These are phyloP conservation scores for Mythimna impura DNA, from an alignment of 2,888 invertebrate species.

Conservation along the genomic window DNA sequence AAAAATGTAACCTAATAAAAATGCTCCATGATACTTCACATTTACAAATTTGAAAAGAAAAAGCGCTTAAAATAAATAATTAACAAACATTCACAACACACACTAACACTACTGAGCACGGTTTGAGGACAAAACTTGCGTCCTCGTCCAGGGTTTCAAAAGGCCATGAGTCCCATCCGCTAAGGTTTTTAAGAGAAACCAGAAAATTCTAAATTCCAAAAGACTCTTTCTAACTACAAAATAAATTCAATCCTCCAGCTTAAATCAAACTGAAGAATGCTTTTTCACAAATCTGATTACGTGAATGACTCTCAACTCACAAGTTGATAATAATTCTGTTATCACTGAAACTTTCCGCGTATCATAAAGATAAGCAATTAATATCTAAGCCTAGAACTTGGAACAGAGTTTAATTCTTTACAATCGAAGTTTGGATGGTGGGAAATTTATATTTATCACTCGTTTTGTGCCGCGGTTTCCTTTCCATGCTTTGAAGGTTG, in stretches of 20 bases:
- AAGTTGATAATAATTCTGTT: constrained; percentile 51
- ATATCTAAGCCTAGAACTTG: constrained; percentile 43
- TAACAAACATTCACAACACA: no score
- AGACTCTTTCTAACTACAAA: neutral
- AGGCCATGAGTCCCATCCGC: no score
- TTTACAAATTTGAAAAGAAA: no score
- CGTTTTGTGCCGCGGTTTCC: no score
- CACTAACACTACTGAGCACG: no score
- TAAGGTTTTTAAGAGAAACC: neutral
- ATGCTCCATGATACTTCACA: no score
- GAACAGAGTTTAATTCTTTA: constrained; percentile 40
- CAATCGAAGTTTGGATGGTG: constrained; percentile 37
- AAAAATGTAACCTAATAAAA: no score
- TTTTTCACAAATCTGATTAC: constrained; percentile 12
- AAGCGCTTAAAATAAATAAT: no score
- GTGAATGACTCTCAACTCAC: constrained; percentile 39
- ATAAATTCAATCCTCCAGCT: constrained; percentile 7
- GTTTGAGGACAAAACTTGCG: no score
- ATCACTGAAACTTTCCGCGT: constrained; percentile 54
- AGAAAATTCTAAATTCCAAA: neutral
- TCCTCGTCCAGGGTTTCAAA: no score
- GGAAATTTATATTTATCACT: neutral
- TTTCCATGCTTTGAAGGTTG: no score
- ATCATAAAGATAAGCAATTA: constrained; percentile 61
- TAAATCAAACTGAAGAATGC: constrained; percentile 20